Percentiles rank a stretch among this genome's conserved stretches.
Conservation (phyloP, 2,888 invertebrate species). For the Magallana nippona region DNA sequence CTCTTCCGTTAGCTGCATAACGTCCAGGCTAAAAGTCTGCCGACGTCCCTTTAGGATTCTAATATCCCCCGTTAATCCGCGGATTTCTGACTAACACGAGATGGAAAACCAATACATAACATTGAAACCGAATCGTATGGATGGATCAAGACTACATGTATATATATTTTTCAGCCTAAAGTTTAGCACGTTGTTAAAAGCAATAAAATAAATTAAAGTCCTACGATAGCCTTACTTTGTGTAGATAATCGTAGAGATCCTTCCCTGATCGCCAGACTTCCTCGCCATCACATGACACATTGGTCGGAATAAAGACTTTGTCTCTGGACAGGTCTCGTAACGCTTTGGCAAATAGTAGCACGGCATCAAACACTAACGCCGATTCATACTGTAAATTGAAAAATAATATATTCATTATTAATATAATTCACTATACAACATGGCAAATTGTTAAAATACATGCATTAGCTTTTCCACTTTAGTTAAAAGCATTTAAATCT, state of each 20-base stretch:
- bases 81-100: slow-evolving; percentile 86
- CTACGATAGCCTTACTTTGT: slow-evolving; percentile 85
- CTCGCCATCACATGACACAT: slow-evolving; percentile 81
- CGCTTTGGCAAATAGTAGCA: slow-evolving; percentile 95
- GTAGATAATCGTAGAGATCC: slow-evolving; percentile 96
- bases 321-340: slow-evolving; percentile 85
- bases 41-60: slow-evolving; percentile 91
- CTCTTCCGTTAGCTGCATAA: slow-evolving; percentile 92
- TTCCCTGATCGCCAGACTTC: slow-evolving; percentile 96
- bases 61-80: slow-evolving; percentile 92
- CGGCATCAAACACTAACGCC: slow-evolving; percentile 98
- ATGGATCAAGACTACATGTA: no score
- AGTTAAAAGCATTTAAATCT: no score
- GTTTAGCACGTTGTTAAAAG: no score
- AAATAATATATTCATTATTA: no score
- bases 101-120: neutral
- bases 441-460: no score
- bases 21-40: slow-evolving; percentile 93
- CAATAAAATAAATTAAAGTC: no score
- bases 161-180: no score
- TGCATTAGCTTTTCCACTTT: no score
- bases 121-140: neutral
- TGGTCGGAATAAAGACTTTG: slow-evolving; percentile 62
- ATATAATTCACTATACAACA: no score
- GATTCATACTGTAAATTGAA: slow-evolving; percentile 89